Evolutionary conservation across 2,888 invertebrate species (phyloP).

Genomic region (Caenorhabditis angaria): DNA sequence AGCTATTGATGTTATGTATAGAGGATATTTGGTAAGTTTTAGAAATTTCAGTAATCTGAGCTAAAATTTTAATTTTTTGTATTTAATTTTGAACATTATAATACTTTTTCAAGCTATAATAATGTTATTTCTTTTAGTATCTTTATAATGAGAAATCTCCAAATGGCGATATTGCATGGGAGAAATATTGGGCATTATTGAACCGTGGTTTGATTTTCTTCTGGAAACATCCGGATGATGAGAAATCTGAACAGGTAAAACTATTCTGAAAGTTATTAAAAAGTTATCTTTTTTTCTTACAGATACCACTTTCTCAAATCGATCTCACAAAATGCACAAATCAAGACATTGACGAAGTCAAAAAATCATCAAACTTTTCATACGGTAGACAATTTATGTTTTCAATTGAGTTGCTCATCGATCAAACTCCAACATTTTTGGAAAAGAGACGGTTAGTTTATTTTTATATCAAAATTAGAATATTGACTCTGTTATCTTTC

Average conservation of each 20-base stretch:
- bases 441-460: constrained; percentile 50
- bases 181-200: constrained; percentile 60
- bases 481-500: neutral
- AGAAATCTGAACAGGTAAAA: constrained; percentile 47
- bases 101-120: constrained; percentile 1
- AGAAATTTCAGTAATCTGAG: too few species aligned
- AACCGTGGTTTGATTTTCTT: constrained; percentile 56
- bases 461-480: neutral
- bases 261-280: too few species aligned
- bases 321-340: constrained; percentile 58
- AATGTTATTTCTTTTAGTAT: constrained; percentile 31
- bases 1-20: constrained; percentile 53
- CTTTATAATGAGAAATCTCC: constrained; percentile 47
- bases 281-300: neutral
- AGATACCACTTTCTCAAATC: constrained; percentile 47
- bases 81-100: too few species aligned
- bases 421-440: constrained; percentile 47
- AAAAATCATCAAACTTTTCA: constrained; percentile 5
- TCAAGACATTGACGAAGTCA: constrained; percentile 41
- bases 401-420: constrained; percentile 75
- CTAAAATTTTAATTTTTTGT: too few species aligned
- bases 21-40: constrained; percentile 53
- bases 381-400: constrained; percentile 20
- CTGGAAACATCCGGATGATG: constrained; percentile 59
- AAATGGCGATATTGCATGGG: constrained; percentile 49